Evolutionary conservation across 2,797 vertebrate genomes (phyloP), one percentile per base, ranked within the genome.

Genomic region (Anguilla obscura): DNA sequence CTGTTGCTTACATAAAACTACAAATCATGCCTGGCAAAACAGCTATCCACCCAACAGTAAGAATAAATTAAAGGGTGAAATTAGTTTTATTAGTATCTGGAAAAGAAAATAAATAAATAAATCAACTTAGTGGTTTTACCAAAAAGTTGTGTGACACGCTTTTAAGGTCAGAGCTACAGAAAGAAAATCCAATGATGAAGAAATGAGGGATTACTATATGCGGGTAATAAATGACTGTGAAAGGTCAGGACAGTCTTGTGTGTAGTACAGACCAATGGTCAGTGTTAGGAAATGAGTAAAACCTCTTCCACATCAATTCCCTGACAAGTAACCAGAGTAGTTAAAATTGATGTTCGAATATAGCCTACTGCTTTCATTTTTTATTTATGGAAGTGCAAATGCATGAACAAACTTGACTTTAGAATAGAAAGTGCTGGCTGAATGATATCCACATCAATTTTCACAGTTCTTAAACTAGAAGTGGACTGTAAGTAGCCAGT

Each of bases 151-250:
- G 74, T 6, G 14, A 27, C 74, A 79, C n/a, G 84, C 63, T 85
- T 66, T 84, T 88, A 85, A 85, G 82, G 82, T 56, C 71, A 84
- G 48, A 85, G 87, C 66, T 85, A 79, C 40, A 21, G 45, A 40
- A 52, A 74, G 50, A 85, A 87, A 56, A 63, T 71, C 36, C 45
- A 85, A 88, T 85, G 50, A 9, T 85, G 63, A 14, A 52, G 83
- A 88, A 58, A 45, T 76, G 9, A 33, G 45, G 83, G 30, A 88
- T 27, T 85, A 71, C 48, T 24, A 21, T 5, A 56, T 24, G 4
- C 2, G 60, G 66, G 50, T 52, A 52, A 4, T 84, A 50, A 58
- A 63, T 87, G 12, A 87, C 40, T 87, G 80, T 16, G 21, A 87
- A 87, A 84, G 87, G 80, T 87, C 79, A 71, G 27, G 66, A 30